Base-by-base conservation (phyloP, 2,888 invertebrate genomes). In the Ormia ochracea region DNA sequence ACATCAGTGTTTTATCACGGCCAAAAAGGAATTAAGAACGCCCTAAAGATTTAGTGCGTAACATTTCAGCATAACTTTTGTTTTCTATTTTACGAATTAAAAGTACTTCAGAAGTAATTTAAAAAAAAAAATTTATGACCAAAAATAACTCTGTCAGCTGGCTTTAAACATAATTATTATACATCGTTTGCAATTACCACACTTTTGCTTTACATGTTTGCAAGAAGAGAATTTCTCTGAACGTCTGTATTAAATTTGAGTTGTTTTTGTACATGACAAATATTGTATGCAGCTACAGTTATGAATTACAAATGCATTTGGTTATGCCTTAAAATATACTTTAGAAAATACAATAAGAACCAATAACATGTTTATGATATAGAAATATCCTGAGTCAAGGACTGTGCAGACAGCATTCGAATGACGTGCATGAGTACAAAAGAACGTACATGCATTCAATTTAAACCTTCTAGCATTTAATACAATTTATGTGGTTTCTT, bases 311-410 rank as follows among this genome's bases (percentile, higher is more conserved):
- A 33, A 36, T 26, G 19, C 10, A 36, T 58, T 9, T 38, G 4
- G 7, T 3, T 69, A 26, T 33, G 21, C 73, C 54, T 56, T 36
- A 63, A 56, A 45, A 14, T 63, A 56, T 21, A n/a, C 63, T 26
- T 2, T 38, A 12, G 12, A 63, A 63, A 52, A 52, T 33, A 10
- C 17, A 43, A 36, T 23, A 28, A 58, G 6, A 41, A 28, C 19
- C 4, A 52, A 7, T 9, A 45, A 59, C 6, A 58, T 70, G 58
- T 36, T 59, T 70, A 28, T 59, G 26, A 21, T 52, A 21, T 36
- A 21, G 41, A 31, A 43, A 50, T 48, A 10, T 36, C 3, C 9
- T 12, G 17, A 12, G 28, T 7, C 10, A 14, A 26, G 7, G 14
- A 50, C 17, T 10, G 17, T 36, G 23, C 10, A 10, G 33, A 31